Base-by-base conservation (phyloP, 2,113 vertebrate species). In the Carassius gibelio region DNA sequence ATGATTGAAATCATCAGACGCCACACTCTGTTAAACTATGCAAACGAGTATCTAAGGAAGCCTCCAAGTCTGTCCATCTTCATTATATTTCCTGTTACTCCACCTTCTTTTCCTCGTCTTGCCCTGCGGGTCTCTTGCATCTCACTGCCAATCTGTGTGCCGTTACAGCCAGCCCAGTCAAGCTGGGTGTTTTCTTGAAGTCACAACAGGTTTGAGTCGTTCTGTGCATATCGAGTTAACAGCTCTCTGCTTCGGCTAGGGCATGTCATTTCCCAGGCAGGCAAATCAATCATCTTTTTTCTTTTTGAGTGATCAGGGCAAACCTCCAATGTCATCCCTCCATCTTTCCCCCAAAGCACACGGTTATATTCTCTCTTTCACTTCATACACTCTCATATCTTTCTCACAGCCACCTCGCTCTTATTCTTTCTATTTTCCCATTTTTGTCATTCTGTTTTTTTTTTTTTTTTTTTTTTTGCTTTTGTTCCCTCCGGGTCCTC, bases 241-340 rank as follows among this genome's bases (percentile, higher is more conserved):
- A 90, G 91, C 89, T 93, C 92, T 93, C 91, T 92, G 87, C 91
- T 91, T 91, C 84, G 88, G 88, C 68, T 89, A 81, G 83, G 90
- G 89, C 90, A 90, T 88, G 93, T 93, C 92, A 91, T 87, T 83
- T 88, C 83, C 86, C 89, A 89, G 93, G 88, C 83, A 86, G 71
- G 83, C 88, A 90, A 93, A 94, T 94, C 93, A 94, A 92, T 93
- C 93, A 93, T 90, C 92, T 93, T 92, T 93, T 92, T 91, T 92
- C 89, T 91, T 88, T 92, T 90, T 78, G 83, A 91, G 91, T 89
- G 91, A 87, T 84, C 86, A 88, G 76, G 8, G 83, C 89, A 86
- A 91, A 94, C 91, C 90, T 71, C 91, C 91, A 75, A 88, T 86
- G 74, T 81, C 76, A 78, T 75, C 75, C 69, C 74, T 86, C 77